Evolutionary conservation across 2,888 invertebrate species (phyloP), one percentile per base, ranked within the genome.

Genomic region (Peribatodes rhomboidaria): DNA sequence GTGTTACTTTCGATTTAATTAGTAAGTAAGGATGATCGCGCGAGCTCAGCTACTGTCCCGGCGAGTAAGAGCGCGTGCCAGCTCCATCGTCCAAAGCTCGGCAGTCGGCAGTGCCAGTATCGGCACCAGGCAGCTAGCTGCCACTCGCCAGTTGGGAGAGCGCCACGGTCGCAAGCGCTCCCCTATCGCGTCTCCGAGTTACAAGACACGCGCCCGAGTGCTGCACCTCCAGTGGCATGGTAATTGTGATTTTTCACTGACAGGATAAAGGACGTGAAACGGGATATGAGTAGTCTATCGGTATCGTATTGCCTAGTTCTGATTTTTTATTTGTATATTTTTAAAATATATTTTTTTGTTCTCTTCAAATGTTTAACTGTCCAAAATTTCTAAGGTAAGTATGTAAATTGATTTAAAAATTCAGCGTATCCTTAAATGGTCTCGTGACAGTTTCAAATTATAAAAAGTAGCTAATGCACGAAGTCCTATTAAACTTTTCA

Each of bases 201-300:
- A 14, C 52, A 35, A 14, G 14, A 31, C 44, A 33, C 55, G 55
- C 16, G 54, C 27, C 35, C 54, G 18, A 63, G 58, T 63, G 63
- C 81, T 76, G 79, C 78, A 78, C 81, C 80, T 82, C 87, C 87
- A 82, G 88, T 91, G 91, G 89, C 89, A 92, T 92, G 92, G 90
- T 92, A 90, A 92, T 79, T 83, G 90, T 90, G 90, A 83, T 78
- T 74, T 55, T 59, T 60, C 61, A 58, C 50, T 67, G 55, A 53
- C 63, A 64, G 71, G 68, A 70, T 65, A 61, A 44, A 59, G 57
- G 27, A 67, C 61, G 55, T 57, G 35, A 35, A 49, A 31, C 75
- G 35, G 66, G 62, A 67, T 63, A 61, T 58, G 41, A 41, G 9
- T 80, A 82, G 81, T 79, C 55, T 77, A 82, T 86, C 80, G 89